A percentile compares a stretch with the other conserved stretches of the same genome.
Evolutionary conservation across 2,888 invertebrate species (phyloP).

Genomic region (Rhyacophila evoluta): DNA sequence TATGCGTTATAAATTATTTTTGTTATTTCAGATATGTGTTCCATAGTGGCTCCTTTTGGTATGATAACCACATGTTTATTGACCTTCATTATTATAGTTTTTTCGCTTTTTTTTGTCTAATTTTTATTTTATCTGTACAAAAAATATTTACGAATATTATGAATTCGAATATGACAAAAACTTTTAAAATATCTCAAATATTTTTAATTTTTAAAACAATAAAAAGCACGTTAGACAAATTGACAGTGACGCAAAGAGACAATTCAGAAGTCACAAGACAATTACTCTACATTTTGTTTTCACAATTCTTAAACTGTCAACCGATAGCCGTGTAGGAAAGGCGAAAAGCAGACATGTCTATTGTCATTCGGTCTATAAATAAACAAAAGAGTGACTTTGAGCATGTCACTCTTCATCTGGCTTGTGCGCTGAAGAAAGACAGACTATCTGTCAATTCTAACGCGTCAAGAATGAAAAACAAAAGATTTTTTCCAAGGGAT

Average conservation of each 20-base stretch:
- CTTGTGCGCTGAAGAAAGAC: neutral
- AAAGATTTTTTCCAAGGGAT: neutral
- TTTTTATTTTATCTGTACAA: no score
- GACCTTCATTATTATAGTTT: no score
- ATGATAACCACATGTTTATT: no score
- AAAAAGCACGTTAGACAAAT: neutral
- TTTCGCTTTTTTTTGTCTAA: no score
- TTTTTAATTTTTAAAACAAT: no score
- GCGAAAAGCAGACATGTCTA: slow-evolving; percentile 36
- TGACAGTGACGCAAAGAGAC: neutral
- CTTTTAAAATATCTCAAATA: no score
- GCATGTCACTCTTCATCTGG: slow-evolving; percentile 32
- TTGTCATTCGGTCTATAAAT: slow-evolving; percentile 53
- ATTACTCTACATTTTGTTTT: slow-evolving; percentile 36
- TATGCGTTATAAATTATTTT: no score
- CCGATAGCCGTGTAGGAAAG: slow-evolving; percentile 23
- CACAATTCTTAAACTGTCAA: slow-evolving; percentile 39
- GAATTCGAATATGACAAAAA: no score
- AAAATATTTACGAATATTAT: no score
- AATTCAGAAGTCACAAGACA: slow-evolving; percentile 42
- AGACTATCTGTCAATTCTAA: slow-evolving; percentile 7
- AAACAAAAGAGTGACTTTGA: slow-evolving; percentile 49
- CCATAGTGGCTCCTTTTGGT: no score
- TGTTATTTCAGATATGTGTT: no score
- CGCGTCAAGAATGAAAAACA: neutral